phyloP scores from a whole-genome alignment of 2,113 vertebrate species.

The Astatoreochromis straeleni region DNA sequence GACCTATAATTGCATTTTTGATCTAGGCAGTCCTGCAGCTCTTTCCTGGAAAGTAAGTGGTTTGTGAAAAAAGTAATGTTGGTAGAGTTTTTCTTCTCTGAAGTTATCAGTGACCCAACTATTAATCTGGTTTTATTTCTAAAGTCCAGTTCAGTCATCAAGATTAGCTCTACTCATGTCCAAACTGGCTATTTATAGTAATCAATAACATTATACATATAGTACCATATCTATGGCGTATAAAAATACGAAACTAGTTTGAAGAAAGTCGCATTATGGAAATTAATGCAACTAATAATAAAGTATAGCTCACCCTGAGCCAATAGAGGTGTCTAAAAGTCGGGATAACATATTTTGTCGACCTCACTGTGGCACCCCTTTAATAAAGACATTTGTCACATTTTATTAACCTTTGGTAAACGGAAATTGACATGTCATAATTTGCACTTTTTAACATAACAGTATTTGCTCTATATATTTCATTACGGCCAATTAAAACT shows the following conservation, averaged over 20 bases:
- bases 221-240: background rate
- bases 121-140: background rate
- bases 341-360: background rate
- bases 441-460: background rate
- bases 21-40: background rate
- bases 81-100: background rate
- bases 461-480: background rate
- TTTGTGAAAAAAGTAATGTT: background rate
- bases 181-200: background rate
- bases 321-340: background rate
- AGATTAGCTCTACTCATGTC: background rate
- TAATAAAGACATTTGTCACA: background rate
- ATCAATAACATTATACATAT: background rate
- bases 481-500: background rate
- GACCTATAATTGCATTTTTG: background rate
- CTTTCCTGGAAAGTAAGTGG: background rate
- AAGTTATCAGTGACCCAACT: background rate
- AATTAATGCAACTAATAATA: background rate
- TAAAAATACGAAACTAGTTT: background rate
- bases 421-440: background rate
- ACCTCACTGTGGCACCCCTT: background rate
- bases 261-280: background rate
- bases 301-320: background rate
- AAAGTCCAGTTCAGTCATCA: background rate
- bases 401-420: background rate